Evolutionary conservation across 2,113 vertebrate species (phyloP), one percentile per base, ranked within the genome.

Genomic region (Semnopithecus entellus): DNA sequence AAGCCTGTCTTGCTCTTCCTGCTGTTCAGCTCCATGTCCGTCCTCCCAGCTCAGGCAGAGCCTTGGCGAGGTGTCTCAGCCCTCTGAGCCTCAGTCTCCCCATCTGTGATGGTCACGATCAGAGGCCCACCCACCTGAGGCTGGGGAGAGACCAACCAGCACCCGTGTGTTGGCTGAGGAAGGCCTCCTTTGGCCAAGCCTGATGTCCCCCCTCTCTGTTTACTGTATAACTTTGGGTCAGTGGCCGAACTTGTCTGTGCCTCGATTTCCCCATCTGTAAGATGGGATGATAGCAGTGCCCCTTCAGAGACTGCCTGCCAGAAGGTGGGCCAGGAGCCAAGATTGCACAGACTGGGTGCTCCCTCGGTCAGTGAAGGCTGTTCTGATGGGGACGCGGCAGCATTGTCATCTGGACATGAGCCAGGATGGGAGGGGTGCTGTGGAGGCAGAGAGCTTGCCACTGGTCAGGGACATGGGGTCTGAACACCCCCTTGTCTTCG

Each of bases 361-460:
- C 38, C 13, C 57, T 59, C 6, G 17, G 87, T 4, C 2, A 3
- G 55, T n/a, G 55, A 27, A 40, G 30, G 8, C 27, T 80, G 23
- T 64, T 61, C 40, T 48, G 13, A n/a, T 35, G 40, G 40, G 40
- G 22, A 27, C 3, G 3, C 25, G 18, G n/a, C n/a, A 14, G 9
- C 6, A 25, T 7, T 27, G n/a, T 25, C 27, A 10, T 27, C 25
- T 27, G n/a, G 66, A 76, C 7, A 5, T n/a, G 75, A 43, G 14
- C 52, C 18, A n/a, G 91, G 40, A 8, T 1, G 66, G 20, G 43
- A 38, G 20, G 0, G 6, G 43, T 2, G 9, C 10, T 1, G 3
- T 61, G 40, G 52, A 57, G 88, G 43, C 38, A 13, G 35, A 88
- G 73, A 45, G 48, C 68, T 96, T 68, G 38, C 20, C 22, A 6